phyloP scores from a whole-genome alignment of 2,888 invertebrate species.

The Eupithecia tripunctaria region DNA sequence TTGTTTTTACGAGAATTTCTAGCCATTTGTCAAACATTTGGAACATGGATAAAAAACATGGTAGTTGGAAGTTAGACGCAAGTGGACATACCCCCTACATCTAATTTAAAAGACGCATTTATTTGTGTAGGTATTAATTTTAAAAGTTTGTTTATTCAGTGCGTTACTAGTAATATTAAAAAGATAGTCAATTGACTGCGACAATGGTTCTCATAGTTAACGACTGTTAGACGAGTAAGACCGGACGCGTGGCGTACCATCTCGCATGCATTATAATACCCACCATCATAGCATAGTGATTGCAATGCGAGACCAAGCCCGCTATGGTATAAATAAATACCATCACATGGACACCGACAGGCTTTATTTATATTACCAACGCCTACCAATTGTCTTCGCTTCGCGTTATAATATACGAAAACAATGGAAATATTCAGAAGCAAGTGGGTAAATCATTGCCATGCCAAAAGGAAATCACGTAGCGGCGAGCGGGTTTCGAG shows the following conservation, averaged over 20 bases:
- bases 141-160: not conserved
- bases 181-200: slow-evolving; percentile 57
- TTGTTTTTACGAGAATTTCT: not conserved
- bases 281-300: slow-evolving; percentile 58
- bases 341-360: slow-evolving; percentile 70
- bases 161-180: slow-evolving; percentile 25
- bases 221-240: slow-evolving; percentile 76
- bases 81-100: not conserved
- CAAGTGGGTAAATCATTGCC: slow-evolving; percentile 61
- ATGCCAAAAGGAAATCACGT: slow-evolving; percentile 78
- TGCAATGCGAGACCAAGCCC: slow-evolving; percentile 76
- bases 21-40: not conserved
- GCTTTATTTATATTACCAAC: slow-evolving; percentile 75
- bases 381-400: slow-evolving; percentile 71
- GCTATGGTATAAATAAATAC: slow-evolving; percentile 82
- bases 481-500: slow-evolving; percentile 60
- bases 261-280: slow-evolving; percentile 74
- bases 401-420: slow-evolving; percentile 70
- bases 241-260: slow-evolving; percentile 74
- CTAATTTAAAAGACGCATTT: not conserved
- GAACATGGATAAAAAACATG: not conserved
- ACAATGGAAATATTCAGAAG: slow-evolving; percentile 72
- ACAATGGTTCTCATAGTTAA: slow-evolving; percentile 64
- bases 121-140: not conserved
- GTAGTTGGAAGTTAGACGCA: not conserved